Evolutionary conservation across 2,113 vertebrate species (phyloP), one percentile per base, ranked within the genome.

Genomic region (Gadus chalcogrammus): DNA sequence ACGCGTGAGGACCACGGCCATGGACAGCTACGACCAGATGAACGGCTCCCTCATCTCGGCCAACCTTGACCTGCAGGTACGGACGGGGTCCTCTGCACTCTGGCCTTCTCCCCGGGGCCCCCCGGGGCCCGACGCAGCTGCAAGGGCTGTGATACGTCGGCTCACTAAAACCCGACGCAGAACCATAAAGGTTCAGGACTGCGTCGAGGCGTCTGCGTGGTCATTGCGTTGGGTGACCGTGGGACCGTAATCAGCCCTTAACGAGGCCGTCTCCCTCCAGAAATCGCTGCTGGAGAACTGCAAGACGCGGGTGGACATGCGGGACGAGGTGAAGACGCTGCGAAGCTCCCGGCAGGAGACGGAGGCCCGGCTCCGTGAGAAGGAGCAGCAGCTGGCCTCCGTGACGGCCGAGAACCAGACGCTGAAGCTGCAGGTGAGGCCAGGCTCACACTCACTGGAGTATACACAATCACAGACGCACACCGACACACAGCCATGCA

Each of bases 241-340:
- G 24, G 24, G 24, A 24, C 24, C 24, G 2, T 24, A 24, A 24
- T 24, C 24, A 24, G 24, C 24, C 2, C 24, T 24, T 24, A 68
- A 74, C 75, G 70, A 69, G 13, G 3, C 64, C 55, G 68, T 60
- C 55, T 68, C 38, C 68, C 77, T 83, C 42, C 83, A 99, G 97
- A 98, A 96, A 93, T 94, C 94, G 16, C 85, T 99, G 1, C 90
- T 99, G 81, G 95, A 98, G 61, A 94, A 94, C 79, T 95, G 95
- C 65, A 78, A 95, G 81, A 93, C 88, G 84, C 93, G 94, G 5
- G 91, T 93, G 69, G 88, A 88, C 69, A 91, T 83, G 69, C 91
- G 90, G 73, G 95, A 96, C 4, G 91, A 95, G 74, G 88, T 94
- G 84, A 93, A 89, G 79, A 91, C 75, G 73, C 76, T 98, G 72